phyloP scores from a whole-genome alignment of 2,797 vertebrate genomes.

The Heteromormyrus szaboi region DNA sequence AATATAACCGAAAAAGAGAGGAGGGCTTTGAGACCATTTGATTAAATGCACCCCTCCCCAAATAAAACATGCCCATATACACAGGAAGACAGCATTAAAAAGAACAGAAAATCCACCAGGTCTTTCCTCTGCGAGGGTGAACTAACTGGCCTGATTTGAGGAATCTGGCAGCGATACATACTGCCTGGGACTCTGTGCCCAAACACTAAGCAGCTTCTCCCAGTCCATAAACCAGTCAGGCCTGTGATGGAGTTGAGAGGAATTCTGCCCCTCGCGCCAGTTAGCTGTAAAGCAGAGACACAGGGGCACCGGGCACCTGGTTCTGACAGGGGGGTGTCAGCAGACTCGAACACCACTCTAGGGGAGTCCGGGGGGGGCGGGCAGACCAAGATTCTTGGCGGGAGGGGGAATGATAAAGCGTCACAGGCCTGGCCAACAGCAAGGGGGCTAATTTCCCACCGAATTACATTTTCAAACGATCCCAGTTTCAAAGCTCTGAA shows the following conservation, averaged over 20 bases:
- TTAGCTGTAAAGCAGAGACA: background rate
- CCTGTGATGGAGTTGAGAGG: background rate
- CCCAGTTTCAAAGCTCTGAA: constrained; percentile 71
- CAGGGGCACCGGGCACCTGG: background rate
- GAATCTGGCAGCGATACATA: background rate
- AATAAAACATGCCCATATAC: background rate
- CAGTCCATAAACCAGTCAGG: background rate
- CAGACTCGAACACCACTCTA: background rate
- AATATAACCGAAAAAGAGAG: background rate
- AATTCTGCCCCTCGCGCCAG: background rate
- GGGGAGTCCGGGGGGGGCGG: no score
- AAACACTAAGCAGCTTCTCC: background rate
- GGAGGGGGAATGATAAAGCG: constrained; percentile 13
- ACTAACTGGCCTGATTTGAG: background rate
- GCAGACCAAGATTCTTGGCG: background rate
- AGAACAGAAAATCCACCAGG: background rate
- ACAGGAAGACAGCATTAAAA: background rate
- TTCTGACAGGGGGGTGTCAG: background rate
- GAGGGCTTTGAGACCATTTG: background rate
- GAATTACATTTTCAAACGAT: constrained; percentile 67
- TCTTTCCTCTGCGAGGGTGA: background rate
- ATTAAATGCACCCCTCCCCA: background rate
- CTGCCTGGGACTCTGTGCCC: background rate
- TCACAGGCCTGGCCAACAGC: constrained; percentile 42
- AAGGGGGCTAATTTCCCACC: constrained; percentile 62